Evolutionary conservation across 1,140 invertebrate species (phyloP).

Genomic region (Panagrolaimus sp.): DNA sequence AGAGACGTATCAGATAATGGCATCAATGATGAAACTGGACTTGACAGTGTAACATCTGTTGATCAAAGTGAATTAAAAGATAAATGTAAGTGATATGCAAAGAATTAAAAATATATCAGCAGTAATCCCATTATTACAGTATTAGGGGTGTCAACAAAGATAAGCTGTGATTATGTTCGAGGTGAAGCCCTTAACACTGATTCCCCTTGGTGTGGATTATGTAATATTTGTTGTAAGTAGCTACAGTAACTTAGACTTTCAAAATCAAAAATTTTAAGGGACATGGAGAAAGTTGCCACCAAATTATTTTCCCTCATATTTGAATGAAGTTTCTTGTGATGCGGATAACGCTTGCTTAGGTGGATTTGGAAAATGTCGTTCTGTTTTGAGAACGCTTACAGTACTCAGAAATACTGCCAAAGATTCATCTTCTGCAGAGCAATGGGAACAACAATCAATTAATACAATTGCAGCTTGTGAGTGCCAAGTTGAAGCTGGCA

Average conservation of each 20-base stretch:
- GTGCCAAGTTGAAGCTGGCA: conserved; percentile 6
- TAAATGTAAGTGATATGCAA: background rate
- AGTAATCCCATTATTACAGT: no score
- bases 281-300: conserved; percentile 2
- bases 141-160: background rate
- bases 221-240: conserved; percentile 17
- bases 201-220: background rate
- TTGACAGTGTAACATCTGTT: background rate
- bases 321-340: conserved; percentile 10
- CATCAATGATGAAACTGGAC: background rate
- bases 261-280: no score
- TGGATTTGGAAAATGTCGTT: background rate
- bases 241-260: no score
- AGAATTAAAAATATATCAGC: no score
- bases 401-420: background rate
- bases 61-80: conserved; percentile 7
- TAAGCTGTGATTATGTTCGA: conserved; percentile 1
- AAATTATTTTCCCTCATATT: conserved; percentile 7
- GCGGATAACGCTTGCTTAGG: background rate
- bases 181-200: background rate
- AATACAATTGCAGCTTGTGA: background rate
- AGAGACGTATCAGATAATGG: background rate
- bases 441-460: conserved; percentile 6
- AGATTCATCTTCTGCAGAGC: background rate
- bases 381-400: background rate